A percentile compares a stretch with the other conserved stretches of the same genome.
Evolutionary conservation across 1,140 invertebrate species (phyloP).

Genomic region (Phthorimaea operculella): DNA sequence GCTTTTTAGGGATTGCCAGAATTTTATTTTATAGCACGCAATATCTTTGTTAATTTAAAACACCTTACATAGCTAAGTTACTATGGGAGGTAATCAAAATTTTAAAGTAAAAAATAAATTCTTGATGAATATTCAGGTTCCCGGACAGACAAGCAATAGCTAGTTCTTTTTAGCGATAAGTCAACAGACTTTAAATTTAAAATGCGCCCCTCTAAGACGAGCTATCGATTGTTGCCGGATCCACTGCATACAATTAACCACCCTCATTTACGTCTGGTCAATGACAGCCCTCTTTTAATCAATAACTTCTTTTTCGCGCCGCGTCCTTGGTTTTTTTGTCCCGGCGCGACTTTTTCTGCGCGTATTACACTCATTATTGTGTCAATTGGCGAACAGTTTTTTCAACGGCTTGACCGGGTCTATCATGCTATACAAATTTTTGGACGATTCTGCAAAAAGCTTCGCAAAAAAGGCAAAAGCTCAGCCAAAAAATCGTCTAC

Average conservation of each 20-base stretch:
- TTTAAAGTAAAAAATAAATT: too few relatives aligned
- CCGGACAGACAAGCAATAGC: neutral
- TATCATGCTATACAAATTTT: conserved; percentile 39
- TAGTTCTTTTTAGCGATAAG: neutral
- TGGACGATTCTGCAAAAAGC: conserved; percentile 54
- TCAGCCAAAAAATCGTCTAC: conserved; percentile 64
- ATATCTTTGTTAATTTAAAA: too few relatives aligned
- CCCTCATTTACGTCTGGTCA: conserved; percentile 67
- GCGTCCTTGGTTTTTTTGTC: conserved; percentile 63
- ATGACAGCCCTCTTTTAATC: conserved; percentile 66
- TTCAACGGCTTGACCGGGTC: conserved; percentile 19
- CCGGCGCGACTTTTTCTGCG: conserved; percentile 62
- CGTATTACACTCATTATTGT: conserved; percentile 58
- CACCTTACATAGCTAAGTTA: too few relatives aligned
- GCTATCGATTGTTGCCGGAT: conserved; percentile 37
- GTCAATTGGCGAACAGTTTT: conserved; percentile 50
- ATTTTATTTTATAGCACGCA: too few relatives aligned
- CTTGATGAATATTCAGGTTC: neutral
- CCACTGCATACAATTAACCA: conserved; percentile 63
- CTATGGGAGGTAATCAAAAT: too few relatives aligned
- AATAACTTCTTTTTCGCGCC: conserved; percentile 66
- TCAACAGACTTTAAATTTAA: conserved; percentile 7
- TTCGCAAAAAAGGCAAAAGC: conserved; percentile 55
- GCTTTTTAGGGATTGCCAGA: too few relatives aligned
- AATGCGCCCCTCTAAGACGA: conserved; percentile 18